Percentiles rank a stretch among this genome's conserved stretches.
These are phyloP conservation scores for Siniperca knerii DNA, from an alignment of 2,113 vertebrate genomes.

Conservation along the genomic window DNA sequence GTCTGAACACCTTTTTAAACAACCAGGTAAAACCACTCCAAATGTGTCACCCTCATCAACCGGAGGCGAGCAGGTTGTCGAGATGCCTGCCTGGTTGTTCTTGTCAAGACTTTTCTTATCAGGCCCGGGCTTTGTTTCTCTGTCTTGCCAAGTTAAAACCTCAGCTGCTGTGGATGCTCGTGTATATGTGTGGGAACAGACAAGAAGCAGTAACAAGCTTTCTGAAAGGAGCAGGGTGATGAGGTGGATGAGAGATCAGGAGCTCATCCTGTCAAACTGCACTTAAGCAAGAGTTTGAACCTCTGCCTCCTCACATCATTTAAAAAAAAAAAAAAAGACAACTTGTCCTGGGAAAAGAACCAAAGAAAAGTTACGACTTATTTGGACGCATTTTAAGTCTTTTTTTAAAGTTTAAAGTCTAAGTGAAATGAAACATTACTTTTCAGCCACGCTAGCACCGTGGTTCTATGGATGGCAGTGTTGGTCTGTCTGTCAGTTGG, in stretches of 20 bases:
- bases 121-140: conserved; percentile 48
- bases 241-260: conserved; percentile 35
- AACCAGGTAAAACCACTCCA: conserved; percentile 38
- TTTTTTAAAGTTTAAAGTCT: background rate
- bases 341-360: background rate
- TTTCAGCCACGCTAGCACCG: background rate
- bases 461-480: background rate
- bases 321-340: background rate
- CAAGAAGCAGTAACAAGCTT: conserved; percentile 35
- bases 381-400: background rate
- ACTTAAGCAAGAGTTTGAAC: conserved; percentile 28
- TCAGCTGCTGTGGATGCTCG: background rate
- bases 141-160: conserved; percentile 36
- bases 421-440: background rate
- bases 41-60: conserved; percentile 55
- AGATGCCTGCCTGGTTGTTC: conserved; percentile 47
- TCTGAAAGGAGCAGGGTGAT: conserved; percentile 41
- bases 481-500: background rate
- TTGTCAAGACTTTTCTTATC: conserved; percentile 60
- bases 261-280: conserved; percentile 44
- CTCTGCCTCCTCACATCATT: conserved; percentile 8
- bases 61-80: conserved; percentile 30
- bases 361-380: background rate
- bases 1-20: conserved; percentile 46
- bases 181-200: conserved; percentile 32